Evolutionary conservation across 2,797 vertebrate genomes (phyloP), one percentile per base, ranked within the genome.

Genomic region (Squalus acanthias): DNA sequence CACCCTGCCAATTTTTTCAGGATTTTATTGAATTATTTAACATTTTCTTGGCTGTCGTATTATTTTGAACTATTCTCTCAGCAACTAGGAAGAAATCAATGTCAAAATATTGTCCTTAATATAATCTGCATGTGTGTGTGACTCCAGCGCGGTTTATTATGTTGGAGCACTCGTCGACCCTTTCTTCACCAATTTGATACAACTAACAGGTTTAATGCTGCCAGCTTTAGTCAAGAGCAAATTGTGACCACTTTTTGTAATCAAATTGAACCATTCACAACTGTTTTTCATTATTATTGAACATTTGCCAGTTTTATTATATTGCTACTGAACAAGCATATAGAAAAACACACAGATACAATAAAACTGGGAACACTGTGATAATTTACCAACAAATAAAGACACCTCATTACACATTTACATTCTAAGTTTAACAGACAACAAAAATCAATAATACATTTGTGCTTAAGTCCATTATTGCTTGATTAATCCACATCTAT

Each of bases 401-500:
- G 70, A 72, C 70, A 95, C 26, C 53, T 33, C 39, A 57, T 60
- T 53, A 95, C 39, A 76, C 29, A 57, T 95, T 74, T 50, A 74
- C 70, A 95, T 95, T 33, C 57, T 29, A 74, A 76, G 50, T 95
- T 76, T 72, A 95, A 95, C 57, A 53, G 46, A 76, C 70, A 53
- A 50, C 9, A 95, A 57, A 53, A 57, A 76, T 95, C 53, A 74
- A 74, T 95, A 95, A 95, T 70, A 76, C 13, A 50, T 57, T 76
- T 60, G 50, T 74, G 70, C 94, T 76, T 72, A 76, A 67, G 46
- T 46, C 67, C 39, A 72, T 50, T 46, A 95, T 95, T 72, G 53
- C 70, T 76, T 95, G 53, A 76, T 95, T 95, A 95, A 72, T 72
- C 69, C 50, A 95, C 39, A 24, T 70, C 46, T 29, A 95, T 95